Evolutionary conservation across 2,797 vertebrate species (phyloP), one percentile per base, ranked within the genome.

Genomic region (Sphaeramia orbicularis): DNA sequence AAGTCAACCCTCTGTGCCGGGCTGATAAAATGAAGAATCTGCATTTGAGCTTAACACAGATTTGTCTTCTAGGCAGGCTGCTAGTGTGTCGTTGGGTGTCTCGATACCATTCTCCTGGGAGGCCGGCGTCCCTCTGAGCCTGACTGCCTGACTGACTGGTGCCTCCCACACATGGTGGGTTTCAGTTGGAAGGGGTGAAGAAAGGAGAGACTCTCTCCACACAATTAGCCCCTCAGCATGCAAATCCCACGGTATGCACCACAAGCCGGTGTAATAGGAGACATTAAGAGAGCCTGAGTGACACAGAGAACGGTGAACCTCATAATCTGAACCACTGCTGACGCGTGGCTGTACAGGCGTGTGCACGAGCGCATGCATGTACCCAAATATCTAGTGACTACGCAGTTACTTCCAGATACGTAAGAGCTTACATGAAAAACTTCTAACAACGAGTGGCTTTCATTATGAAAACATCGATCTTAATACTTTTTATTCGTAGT

Each of bases 1-100:
- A 88, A 89, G 85, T 88, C 77, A 86, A 41, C 56, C 77, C 57
- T 80, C 90, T 92, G 91, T 58, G n/a, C 75, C 18, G 7, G 6
- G 53, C 65, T 84, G 88, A 93, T 93, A 92, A 93, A 87, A 80
- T 42, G 48, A 48, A 44, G 61, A 78, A 83, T 88, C 83, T 85
- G 76, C 62, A 81, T 80, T 67, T 42, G 65, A 79, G 82, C 80
- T 90, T 59, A 78, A 55, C 66, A 71, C 74, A 71, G 64, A 81
- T 87, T 86, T 87, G 67, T 76, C 76, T 65, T 63, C 43, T 6
- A 21, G 48, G 57, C 61, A 65, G 36, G 43, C 51, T 63, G 62
- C 11, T 9, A 73, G 74, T 74, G 65, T 55, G 61, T 80, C 41
- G 10, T 52, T 77, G 36, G 30, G 59, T 66, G 61, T 76, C 60